Evolutionary conservation across 2,797 vertebrate genomes (phyloP).

Genomic region (Chloroceryle amazona): DNA sequence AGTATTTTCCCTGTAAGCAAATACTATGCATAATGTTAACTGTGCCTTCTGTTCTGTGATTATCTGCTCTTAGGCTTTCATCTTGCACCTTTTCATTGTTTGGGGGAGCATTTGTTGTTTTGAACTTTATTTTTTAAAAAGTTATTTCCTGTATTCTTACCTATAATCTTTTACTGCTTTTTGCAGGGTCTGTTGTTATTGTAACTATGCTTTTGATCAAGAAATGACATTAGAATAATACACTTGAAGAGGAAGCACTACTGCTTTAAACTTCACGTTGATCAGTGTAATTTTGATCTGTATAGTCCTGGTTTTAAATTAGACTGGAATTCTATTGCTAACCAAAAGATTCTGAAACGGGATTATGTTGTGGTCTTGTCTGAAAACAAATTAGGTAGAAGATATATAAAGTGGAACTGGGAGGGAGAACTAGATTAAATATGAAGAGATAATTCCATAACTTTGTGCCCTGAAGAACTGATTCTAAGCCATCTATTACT

Average conservation of each 20-base stretch:
- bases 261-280: neutral
- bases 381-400: neutral
- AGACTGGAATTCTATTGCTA: neutral
- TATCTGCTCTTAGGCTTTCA: neutral
- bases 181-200: neutral
- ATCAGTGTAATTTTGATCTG: neutral
- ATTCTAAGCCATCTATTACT: neutral
- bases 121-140: neutral
- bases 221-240: neutral
- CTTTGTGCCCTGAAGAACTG: neutral
- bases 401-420: neutral
- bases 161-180: neutral
- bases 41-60: neutral
- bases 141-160: neutral
- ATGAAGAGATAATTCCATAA: neutral
- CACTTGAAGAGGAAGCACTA: neutral
- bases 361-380: neutral
- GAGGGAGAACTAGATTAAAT: neutral
- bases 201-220: neutral
- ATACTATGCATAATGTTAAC: neutral
- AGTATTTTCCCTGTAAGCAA: neutral
- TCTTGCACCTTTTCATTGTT: neutral
- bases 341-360: neutral
- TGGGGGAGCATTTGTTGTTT: accelerated
- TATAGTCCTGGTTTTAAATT: neutral